Evolutionary conservation across 2,113 vertebrate genomes (phyloP), one percentile per base, ranked within the genome.

Genomic region (Petromus typicus): DNA sequence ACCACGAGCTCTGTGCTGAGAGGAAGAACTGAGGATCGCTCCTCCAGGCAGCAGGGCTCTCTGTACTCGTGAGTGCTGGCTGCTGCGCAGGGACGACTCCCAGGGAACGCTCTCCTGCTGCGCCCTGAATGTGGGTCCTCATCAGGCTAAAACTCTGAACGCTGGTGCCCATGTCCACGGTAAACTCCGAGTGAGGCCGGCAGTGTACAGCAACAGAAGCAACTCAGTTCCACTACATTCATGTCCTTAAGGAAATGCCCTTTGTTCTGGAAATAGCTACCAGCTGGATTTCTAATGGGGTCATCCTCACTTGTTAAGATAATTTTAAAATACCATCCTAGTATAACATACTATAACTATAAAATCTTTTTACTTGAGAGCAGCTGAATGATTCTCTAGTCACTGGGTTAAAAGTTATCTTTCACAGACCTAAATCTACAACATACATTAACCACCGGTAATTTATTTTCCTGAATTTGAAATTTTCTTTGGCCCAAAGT

Each of bases 231-330:
- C 89, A 57, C 22, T 64, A 89, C 54, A 61, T 37, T 80, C 57
- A 69, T 43, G 63, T 22, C 34, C 73, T 82, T 90, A 51, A 61
- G 93, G 67, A 59, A 89, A 91, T 51, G 43, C 1, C 48, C 30
- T 94, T 71, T 89, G 93, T 93, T 86, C 66, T 48, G 48, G 64
- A 90, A 86, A 81, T 5, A 76, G 84, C 64, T 78, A 82, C 71
- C 86, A 57, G 78, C 61, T 73, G 56, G 89, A 86, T 91, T 87
- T 61, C 86, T 78, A 90, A 14, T 7, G 57, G 69, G 82, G 43
- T 89, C 87, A 76, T 54, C 37, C 5, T 95, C 32, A 84, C 69
- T 59, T 86, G 18, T 51, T 90, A 67, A 75, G 82, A 59, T 17
- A 69, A 87, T 61, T 75, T 79, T 18, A 76, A 95, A 88, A 87